phyloP scores from a whole-genome alignment of 2,797 vertebrate genomes.

The Amazonetta brasiliensis region DNA sequence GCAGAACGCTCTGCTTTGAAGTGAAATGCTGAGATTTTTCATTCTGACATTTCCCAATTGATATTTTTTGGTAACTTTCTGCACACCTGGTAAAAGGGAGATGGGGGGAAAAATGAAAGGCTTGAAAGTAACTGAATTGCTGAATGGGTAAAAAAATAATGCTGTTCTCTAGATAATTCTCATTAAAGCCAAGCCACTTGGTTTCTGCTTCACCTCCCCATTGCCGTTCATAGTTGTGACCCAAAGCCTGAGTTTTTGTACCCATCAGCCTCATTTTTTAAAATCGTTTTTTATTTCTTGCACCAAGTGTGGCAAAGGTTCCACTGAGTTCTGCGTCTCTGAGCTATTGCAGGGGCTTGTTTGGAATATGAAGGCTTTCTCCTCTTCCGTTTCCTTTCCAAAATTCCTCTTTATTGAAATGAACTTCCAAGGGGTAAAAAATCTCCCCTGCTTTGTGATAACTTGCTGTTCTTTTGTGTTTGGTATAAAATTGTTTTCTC shows the following conservation, averaged over 20 bases:
- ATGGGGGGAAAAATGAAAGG: not conserved
- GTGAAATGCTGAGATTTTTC: conserved; percentile 63
- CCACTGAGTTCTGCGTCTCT: not conserved
- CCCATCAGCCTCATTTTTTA: not conserved
- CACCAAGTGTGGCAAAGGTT: not conserved
- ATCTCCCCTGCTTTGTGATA: not conserved
- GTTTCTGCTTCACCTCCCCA: not conserved
- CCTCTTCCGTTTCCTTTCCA: not conserved
- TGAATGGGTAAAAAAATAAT: not conserved
- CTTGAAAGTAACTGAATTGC: not conserved
- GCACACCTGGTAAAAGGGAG: conserved; percentile 43
- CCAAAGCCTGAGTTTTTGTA: not conserved
- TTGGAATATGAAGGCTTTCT: not conserved
- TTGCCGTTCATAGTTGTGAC: not conserved
- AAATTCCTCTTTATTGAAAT: not conserved
- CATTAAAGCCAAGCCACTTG: not conserved
- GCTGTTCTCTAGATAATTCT: not conserved
- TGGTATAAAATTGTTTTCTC: not conserved
- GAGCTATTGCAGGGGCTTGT: rapidly evolving
- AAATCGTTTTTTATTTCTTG: not conserved
- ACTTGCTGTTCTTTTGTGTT: not conserved
- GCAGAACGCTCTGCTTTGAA: conserved; percentile 54
- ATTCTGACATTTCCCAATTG: conserved; percentile 60
- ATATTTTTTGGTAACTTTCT: conserved; percentile 40
- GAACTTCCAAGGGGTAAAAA: not conserved